These are phyloP conservation scores for Borostomias antarcticus DNA, from an alignment of 2,797 vertebrate genomes.

Conservation along the genomic window DNA sequence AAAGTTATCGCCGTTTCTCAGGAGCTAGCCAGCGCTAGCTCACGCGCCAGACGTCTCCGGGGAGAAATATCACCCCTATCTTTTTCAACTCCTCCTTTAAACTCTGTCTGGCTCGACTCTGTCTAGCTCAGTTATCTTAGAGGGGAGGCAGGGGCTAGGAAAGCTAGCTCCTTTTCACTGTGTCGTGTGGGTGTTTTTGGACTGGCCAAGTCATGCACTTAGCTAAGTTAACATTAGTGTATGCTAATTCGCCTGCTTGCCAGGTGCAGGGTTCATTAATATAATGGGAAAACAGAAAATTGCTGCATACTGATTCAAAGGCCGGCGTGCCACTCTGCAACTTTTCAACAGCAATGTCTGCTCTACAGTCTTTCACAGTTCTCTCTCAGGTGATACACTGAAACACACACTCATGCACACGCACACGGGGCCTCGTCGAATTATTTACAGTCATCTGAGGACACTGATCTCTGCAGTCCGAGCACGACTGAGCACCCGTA, in stretches of 20 bases:
- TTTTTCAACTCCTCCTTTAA: conserved; percentile 7
- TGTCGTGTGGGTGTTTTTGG: too few relatives aligned
- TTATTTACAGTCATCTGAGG: conserved; percentile 5
- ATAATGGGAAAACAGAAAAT: background rate
- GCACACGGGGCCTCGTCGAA: background rate
- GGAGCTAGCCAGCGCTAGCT: conserved; percentile 17
- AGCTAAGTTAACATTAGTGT: background rate
- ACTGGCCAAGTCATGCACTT: too few relatives aligned
- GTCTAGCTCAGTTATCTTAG: background rate
- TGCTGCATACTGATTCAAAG: too few relatives aligned
- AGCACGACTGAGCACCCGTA: too few relatives aligned
- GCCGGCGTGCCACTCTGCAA: background rate
- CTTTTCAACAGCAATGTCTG: background rate
- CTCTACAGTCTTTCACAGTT: too few relatives aligned
- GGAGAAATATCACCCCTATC: conserved; percentile 25
- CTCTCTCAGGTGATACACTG: too few relatives aligned
- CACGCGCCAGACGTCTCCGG: conserved; percentile 19
- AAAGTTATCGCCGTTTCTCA: conserved; percentile 45
- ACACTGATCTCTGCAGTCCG: conserved; percentile 12
- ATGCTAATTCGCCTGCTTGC: background rate
- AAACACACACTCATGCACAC: conserved; percentile 3
- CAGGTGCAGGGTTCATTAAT: background rate
- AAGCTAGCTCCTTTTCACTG: background rate
- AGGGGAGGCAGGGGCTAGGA: background rate
- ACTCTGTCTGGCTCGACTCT: background rate